A percentile compares a stretch with the other conserved stretches of the same genome.
Conservation (phyloP, 1,140 invertebrate species). For the Elymnias hypermnestra region DNA sequence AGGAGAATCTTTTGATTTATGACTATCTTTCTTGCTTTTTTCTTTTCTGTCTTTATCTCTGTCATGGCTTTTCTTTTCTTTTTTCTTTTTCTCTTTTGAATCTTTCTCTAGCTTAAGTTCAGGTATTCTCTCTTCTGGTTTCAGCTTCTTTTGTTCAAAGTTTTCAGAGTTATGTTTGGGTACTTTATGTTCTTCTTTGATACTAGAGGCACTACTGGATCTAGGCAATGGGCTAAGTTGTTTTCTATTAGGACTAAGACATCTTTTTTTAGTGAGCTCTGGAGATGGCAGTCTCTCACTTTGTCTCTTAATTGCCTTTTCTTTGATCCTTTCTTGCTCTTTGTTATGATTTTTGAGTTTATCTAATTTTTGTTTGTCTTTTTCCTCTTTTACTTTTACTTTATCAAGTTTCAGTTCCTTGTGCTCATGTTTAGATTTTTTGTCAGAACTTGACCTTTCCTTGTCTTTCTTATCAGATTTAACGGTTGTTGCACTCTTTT, state of each 20-base stretch:
- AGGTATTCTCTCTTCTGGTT: slow-evolving; percentile 60
- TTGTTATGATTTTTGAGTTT: slow-evolving; percentile 79
- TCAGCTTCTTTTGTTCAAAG: slow-evolving; percentile 64
- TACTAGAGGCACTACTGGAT: slow-evolving; percentile 62
- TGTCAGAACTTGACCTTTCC: slow-evolving; percentile 72
- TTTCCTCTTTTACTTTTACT: slow-evolving; percentile 76
- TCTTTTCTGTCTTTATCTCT: slow-evolving; percentile 75
- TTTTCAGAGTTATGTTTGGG: slow-evolving; percentile 58
- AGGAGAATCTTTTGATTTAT: slow-evolving; percentile 69
- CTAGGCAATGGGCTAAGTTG: slow-evolving; percentile 58
- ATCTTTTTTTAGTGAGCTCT: slow-evolving; percentile 76
- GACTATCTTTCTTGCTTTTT: slow-evolving; percentile 74
- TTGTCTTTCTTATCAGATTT: slow-evolving; percentile 81
- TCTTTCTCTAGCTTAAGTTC: slow-evolving; percentile 58
- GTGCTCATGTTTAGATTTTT: slow-evolving; percentile 78
- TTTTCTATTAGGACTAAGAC: slow-evolving; percentile 75
- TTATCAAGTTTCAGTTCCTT: slow-evolving; percentile 76
- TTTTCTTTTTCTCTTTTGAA: slow-evolving; percentile 70
- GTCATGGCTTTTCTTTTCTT: slow-evolving; percentile 74
- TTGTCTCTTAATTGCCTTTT: slow-evolving; percentile 74
- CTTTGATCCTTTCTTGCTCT: slow-evolving; percentile 78
- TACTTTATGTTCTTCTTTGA: slow-evolving; percentile 70
- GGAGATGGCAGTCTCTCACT: slow-evolving; percentile 69
- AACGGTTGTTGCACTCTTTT: slow-evolving; percentile 70
- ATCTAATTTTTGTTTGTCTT: slow-evolving; percentile 79